Conservation (phyloP, 2,113 vertebrate species). For the Mormyrus lacerda region DNA sequence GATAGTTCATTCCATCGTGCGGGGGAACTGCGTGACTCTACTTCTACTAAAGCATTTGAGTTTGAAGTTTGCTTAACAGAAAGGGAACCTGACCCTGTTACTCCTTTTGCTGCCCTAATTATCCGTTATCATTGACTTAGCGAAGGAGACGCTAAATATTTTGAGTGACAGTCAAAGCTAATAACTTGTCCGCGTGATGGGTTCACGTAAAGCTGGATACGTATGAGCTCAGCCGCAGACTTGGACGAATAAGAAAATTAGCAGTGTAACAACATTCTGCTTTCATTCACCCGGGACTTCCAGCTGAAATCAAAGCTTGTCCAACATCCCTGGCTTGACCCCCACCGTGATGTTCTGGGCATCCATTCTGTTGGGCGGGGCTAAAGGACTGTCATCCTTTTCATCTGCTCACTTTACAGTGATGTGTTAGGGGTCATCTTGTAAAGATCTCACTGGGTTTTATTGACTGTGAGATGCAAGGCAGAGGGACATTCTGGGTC, state of each 20-base stretch:
- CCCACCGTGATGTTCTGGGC: neutral
- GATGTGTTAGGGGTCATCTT: neutral
- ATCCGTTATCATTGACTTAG: neutral
- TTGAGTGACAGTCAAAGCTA: neutral
- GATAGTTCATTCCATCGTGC: neutral
- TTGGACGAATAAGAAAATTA: neutral
- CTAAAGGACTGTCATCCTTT: neutral
- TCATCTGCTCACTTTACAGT: neutral
- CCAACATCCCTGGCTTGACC: neutral
- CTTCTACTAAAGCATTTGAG: neutral
- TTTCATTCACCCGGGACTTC: neutral
- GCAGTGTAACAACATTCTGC: neutral
- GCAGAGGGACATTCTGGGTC: neutral
- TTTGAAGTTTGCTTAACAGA: neutral
- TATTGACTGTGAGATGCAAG: neutral
- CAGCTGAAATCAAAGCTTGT: neutral
- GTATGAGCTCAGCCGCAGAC: neutral
- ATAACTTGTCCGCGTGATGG: neutral
- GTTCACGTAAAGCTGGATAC: neutral
- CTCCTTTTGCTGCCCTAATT: neutral
- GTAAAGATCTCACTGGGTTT: neutral
- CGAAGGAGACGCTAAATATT: neutral
- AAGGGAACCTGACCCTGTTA: neutral
- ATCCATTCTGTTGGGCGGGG: neutral
- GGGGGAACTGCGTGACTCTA: neutral